Conservation (phyloP, 2,888 invertebrate species). For the Aradus depressus region DNA sequence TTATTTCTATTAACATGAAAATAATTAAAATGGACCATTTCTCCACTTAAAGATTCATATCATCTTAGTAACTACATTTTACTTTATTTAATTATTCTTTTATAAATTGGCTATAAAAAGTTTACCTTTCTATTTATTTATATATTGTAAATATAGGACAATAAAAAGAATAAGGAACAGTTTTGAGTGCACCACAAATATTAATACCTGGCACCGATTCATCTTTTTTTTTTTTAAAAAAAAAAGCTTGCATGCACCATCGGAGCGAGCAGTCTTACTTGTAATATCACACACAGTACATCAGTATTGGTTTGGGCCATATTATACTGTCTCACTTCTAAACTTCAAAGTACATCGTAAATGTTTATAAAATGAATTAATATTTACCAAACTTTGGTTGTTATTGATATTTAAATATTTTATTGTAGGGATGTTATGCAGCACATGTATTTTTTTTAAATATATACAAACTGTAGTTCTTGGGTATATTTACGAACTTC, state of each 20-base stretch:
- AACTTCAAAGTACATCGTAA: too few species aligned
- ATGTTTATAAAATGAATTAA: background rate
- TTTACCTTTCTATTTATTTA: conserved; percentile 7
- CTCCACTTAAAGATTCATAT: too few species aligned
- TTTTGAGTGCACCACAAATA: conserved; percentile 29
- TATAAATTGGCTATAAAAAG: too few species aligned
- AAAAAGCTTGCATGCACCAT: conserved; percentile 27
- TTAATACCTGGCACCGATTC: conserved; percentile 26
- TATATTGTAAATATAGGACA: conserved; percentile 17
- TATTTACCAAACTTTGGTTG: background rate
- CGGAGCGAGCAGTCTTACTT: conserved; percentile 29
- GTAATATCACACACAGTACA: conserved; percentile 28
- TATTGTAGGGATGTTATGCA: conserved; percentile 9
- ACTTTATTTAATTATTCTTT: too few species aligned
- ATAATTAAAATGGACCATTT: too few species aligned
- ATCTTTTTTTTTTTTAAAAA: too few species aligned
- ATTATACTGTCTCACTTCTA: too few species aligned
- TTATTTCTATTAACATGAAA: too few species aligned
- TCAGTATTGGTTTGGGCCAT: conserved; percentile 1
- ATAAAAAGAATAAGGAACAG: conserved; percentile 28
- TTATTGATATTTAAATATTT: conserved; percentile 12
- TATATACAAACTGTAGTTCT: too few species aligned
- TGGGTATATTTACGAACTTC: too few species aligned
- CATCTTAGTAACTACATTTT: too few species aligned
- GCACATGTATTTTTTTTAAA: too few species aligned